phyloP scores from a whole-genome alignment of 2,888 invertebrate genomes.

The Micropterix aruncella region DNA sequence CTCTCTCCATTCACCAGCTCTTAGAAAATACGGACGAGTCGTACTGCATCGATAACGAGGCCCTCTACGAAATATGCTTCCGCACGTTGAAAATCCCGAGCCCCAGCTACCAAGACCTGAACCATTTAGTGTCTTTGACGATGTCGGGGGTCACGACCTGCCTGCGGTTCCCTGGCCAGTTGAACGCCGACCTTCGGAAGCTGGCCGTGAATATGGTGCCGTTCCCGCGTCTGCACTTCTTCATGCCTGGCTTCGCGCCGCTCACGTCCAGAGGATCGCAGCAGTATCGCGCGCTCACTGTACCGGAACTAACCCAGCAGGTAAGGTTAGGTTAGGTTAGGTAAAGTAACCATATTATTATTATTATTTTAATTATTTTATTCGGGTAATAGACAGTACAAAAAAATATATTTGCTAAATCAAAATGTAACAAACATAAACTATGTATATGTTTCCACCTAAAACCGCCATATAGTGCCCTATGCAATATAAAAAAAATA shows the following conservation, averaged over 20 bases:
- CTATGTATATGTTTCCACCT: too few relatives aligned
- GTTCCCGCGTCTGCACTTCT: constrained; percentile 65
- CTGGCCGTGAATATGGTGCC: constrained; percentile 65
- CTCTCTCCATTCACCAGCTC: constrained; percentile 73
- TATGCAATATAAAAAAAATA: too few relatives aligned
- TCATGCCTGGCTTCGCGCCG: constrained; percentile 82
- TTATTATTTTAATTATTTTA: too few relatives aligned
- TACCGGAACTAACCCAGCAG: constrained; percentile 71
- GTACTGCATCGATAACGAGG: constrained; percentile 62
- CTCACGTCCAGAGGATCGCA: constrained; percentile 74
- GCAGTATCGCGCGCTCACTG: constrained; percentile 76
- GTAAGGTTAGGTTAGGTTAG: too few relatives aligned
- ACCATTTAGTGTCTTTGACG: constrained; percentile 76
- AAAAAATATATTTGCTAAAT: too few relatives aligned
- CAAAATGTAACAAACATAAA: too few relatives aligned
- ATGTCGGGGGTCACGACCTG: constrained; percentile 80
- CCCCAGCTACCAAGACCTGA: constrained; percentile 83
- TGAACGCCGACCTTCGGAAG: constrained; percentile 59
- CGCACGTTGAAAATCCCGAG: constrained; percentile 72
- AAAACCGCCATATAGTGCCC: too few relatives aligned
- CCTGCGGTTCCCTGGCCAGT: constrained; percentile 47
- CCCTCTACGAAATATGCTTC: constrained; percentile 68
- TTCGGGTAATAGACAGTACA: too few relatives aligned
- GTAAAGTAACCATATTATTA: too few relatives aligned
- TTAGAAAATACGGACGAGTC: constrained; percentile 88